These are phyloP conservation scores for Sinodicranocentrus sp. DNA, from an alignment of 2,888 invertebrate species.

Conservation along the genomic window DNA sequence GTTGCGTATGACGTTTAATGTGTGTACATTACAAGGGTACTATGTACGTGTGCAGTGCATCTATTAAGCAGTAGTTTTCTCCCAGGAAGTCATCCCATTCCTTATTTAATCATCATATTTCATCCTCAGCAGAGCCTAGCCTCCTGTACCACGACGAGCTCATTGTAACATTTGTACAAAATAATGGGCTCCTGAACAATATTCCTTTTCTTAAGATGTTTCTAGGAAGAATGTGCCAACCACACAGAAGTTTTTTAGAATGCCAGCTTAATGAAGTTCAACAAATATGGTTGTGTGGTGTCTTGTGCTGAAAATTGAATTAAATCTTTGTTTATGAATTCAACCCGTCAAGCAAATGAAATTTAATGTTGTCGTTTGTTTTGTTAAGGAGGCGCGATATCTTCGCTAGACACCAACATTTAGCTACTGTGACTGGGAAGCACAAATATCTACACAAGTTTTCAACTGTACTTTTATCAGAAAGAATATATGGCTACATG, in stretches of 20 bases:
- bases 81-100: conserved; percentile 47
- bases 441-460: too few species aligned
- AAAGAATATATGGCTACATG: too few species aligned
- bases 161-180: not conserved
- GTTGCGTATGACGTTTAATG: not conserved
- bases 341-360: conserved; percentile 41
- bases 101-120: conserved; percentile 56
- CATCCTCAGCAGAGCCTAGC: conserved; percentile 36
- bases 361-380: conserved; percentile 28
- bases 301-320: conserved; percentile 43
- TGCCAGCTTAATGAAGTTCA: conserved; percentile 25
- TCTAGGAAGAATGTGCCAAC: too few species aligned
- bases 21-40: not conserved
- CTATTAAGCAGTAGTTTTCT: conserved; percentile 33
- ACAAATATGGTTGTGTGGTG: conserved; percentile 30
- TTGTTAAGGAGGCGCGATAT: not conserved
- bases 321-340: conserved; percentile 50
- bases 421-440: too few species aligned
- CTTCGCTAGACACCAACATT: too few species aligned
- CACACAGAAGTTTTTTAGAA: not conserved
- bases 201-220: too few species aligned
- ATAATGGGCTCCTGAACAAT: too few species aligned
- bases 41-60: conserved; percentile 7
- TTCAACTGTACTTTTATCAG: too few species aligned
- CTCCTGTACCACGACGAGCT: conserved; percentile 16